phyloP scores from a whole-genome alignment of 2,113 vertebrate species.

The Nibea albiflora region DNA sequence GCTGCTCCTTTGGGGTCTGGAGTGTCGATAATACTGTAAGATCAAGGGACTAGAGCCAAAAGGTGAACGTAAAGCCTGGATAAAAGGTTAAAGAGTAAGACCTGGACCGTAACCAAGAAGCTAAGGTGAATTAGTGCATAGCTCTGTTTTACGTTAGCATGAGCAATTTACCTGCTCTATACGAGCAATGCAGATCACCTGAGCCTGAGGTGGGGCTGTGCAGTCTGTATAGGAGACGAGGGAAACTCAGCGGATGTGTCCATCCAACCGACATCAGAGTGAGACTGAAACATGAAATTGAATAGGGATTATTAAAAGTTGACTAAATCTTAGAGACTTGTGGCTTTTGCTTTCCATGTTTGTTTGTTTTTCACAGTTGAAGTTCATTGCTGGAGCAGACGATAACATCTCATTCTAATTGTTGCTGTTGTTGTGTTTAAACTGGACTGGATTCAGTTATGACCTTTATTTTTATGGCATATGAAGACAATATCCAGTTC shows the following conservation, averaged over 20 bases:
- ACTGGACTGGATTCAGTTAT: no score
- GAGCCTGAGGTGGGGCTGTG: background rate
- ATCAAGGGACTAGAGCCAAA: conserved; percentile 25
- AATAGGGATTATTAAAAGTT: no score
- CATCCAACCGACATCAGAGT: no score
- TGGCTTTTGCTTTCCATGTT: no score
- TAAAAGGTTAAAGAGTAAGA: conserved; percentile 27
- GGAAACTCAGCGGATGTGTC: background rate
- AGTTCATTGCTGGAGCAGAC: no score
- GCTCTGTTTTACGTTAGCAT: conserved; percentile 40
- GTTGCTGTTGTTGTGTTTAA: no score
- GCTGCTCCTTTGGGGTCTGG: conserved; percentile 32
- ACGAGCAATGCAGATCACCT: background rate
- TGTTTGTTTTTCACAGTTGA: no score
- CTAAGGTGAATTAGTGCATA: conserved; percentile 17
- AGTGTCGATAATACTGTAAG: conserved; percentile 38
- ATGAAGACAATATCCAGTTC: no score
- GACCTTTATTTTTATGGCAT: no score
- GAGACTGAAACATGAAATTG: no score
- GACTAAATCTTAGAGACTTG: no score
- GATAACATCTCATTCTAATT: no score
- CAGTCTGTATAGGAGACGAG: background rate
- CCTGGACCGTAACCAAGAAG: conserved; percentile 29
- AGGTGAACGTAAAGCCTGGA: conserved; percentile 7
- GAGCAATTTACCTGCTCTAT: background rate